A percentile compares a stretch with the other conserved stretches of the same genome.
These are phyloP conservation scores for Andrena camellia DNA, from an alignment of 2,888 invertebrate genomes.

Conservation along the genomic window DNA sequence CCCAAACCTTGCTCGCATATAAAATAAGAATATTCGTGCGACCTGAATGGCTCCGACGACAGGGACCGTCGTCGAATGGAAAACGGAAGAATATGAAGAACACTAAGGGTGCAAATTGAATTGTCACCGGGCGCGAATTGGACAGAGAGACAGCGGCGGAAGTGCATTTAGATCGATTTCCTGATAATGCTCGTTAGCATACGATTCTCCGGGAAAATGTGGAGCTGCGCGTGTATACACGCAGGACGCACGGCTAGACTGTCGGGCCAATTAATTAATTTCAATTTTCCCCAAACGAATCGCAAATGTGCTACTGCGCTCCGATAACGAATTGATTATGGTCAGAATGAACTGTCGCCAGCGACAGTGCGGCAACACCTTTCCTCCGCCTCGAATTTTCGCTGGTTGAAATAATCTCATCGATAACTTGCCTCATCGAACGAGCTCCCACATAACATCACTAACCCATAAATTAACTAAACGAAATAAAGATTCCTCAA, in stretches of 20 bases:
- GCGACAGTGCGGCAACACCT: conserved; percentile 46
- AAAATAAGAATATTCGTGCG: not conserved
- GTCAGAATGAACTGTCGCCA: conserved; percentile 63
- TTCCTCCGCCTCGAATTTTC: conserved; percentile 43
- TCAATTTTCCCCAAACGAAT: conserved; percentile 78
- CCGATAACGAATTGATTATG: conserved; percentile 79
- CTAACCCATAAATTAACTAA: too few relatives aligned
- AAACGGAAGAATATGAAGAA: conserved; percentile 18
- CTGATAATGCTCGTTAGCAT: conserved; percentile 76
- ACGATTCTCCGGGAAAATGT: conserved; percentile 65
- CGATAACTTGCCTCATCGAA: not conserved
- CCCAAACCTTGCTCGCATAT: not conserved
- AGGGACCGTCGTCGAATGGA: not conserved
- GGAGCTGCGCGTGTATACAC: conserved; percentile 44
- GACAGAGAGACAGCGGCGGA: conserved; percentile 28
- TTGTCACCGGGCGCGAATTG: conserved; percentile 26
- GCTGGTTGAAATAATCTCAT: conserved; percentile 13
- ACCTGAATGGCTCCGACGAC: not conserved
- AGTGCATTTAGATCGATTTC: conserved; percentile 55
- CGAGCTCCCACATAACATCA: too few relatives aligned
- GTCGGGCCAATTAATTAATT: conserved; percentile 80
- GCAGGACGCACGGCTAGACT: conserved; percentile 29
- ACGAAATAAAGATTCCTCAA: too few relatives aligned
- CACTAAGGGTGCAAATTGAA: conserved; percentile 28
- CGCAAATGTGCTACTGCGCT: conserved; percentile 76